These are phyloP conservation scores for Pterophyllum scalare DNA, from an alignment of 2,113 vertebrate genomes.

Conservation along the genomic window DNA sequence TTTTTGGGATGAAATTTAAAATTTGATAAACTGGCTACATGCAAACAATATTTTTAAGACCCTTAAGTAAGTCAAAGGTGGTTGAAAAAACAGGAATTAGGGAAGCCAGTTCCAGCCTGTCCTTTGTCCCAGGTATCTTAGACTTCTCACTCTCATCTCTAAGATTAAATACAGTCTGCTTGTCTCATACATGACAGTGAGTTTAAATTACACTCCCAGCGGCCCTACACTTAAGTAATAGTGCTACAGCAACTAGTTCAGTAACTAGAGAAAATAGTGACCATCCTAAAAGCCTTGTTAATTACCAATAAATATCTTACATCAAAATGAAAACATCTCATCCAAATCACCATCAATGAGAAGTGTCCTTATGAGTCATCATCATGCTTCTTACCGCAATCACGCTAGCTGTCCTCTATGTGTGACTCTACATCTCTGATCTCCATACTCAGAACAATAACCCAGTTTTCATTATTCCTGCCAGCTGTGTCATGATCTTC, in stretches of 20 bases:
- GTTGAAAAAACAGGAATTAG: neutral
- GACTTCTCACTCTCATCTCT: too few species aligned
- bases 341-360: neutral
- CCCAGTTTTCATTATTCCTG: constrained; percentile 45
- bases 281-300: neutral
- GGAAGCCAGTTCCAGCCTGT: neutral
- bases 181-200: neutral
- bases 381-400: constrained; percentile 4
- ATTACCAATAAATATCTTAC: constrained; percentile 1
- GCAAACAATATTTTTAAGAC: neutral
- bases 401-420: constrained; percentile 20
- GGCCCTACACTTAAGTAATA: neutral
- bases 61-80: neutral
- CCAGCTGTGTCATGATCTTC: constrained; percentile 42
- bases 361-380: neutral
- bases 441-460: constrained; percentile 40
- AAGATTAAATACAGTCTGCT: neutral
- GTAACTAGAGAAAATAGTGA: neutral
- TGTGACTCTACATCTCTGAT: constrained; percentile 18
- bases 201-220: neutral
- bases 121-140: too few species aligned
- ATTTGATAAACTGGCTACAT: neutral
- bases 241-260: neutral
- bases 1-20: neutral
- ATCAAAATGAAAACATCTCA: neutral